Conservation (phyloP, 2,888 invertebrate genomes). For the Schrankia costaestrigalis region DNA sequence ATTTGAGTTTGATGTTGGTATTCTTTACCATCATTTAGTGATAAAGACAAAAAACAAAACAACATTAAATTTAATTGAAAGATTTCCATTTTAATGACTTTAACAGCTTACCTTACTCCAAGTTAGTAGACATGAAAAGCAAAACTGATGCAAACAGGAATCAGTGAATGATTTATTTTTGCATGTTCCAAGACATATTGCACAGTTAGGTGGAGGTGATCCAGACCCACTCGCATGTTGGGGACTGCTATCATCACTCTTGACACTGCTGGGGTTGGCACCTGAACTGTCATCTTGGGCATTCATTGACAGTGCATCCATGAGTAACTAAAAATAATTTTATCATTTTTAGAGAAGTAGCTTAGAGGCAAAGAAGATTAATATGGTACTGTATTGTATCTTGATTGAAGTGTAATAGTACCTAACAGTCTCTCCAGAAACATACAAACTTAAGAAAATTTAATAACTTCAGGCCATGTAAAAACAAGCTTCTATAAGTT, state of each 20-base stretch:
- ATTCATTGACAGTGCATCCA: slow-evolving; percentile 57
- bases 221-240: slow-evolving; percentile 56
- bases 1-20: too few relatives aligned
- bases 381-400: too few relatives aligned
- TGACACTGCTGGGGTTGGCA: slow-evolving; percentile 67
- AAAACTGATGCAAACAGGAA: slow-evolving; percentile 96
- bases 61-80: neutral
- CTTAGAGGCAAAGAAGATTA: too few relatives aligned
- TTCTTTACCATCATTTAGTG: too few relatives aligned
- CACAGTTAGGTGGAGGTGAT: slow-evolving; percentile 93
- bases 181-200: slow-evolving; percentile 93
- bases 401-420: too few relatives aligned
- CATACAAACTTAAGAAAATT: too few relatives aligned
- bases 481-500: too few relatives aligned
- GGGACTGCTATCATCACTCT: slow-evolving; percentile 75
- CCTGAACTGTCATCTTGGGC: slow-evolving; percentile 57
- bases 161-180: slow-evolving; percentile 95
- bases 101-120: slow-evolving; percentile 90
- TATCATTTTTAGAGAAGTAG: too few relatives aligned
- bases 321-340: too few relatives aligned
- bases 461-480: too few relatives aligned
- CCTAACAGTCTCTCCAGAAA: too few relatives aligned
- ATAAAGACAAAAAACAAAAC: too few relatives aligned
- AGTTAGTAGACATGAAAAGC: slow-evolving; percentile 94
- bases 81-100: neutral